Base-by-base conservation (phyloP, 2,888 invertebrate genomes). In the Melinaea marsaeus region DNA sequence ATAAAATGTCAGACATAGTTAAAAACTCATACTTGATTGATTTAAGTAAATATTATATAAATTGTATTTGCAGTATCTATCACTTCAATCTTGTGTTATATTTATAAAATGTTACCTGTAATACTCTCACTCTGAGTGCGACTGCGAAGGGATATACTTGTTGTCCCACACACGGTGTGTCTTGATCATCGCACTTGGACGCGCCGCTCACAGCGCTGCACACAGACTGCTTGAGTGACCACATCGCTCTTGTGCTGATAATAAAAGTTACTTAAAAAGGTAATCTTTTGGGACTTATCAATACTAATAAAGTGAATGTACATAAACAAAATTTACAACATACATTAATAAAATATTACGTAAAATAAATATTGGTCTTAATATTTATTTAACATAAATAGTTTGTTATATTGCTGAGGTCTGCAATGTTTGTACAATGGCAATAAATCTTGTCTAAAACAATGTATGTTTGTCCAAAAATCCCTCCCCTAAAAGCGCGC, bases 181-280 rank as follows among this genome's bases (percentile, higher is more conserved):
- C 84, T 4, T 70, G 77, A 0, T 90, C 89, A 9, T 90, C 88
- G 1, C 85, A 78, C 55, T 80, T 82, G 5, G 90, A 89, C 2
- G 78, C 76, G 0, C 88, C 89, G 66, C 90, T 90, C 32, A 89
- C 83, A 0, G 85, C 90, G 62, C 90, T 90, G 80, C 88, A 88
- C 0, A 87, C 84, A 0, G 90, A 90, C 74, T 87, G 88, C 79
- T 90, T 90, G 42, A 90, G 86, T 71, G 90, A 89, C 89, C 90
- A 90, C 90, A 90, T 90, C 74, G 83, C 85, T 60, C 79, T 70
- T 71, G 79, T 60, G 56, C 63, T 65, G 58, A 68, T 68, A 55
- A 63, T 65, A 65, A 48, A 2, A 58, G 13, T 47, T 54, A 37
- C 6, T 4, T 13, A n/a, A n/a, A 7, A 54, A 0, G 33, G 22